A percentile compares a stretch with the other conserved stretches of the same genome.
These are phyloP conservation scores for Sogatella furcifera DNA, from an alignment of 1,140 invertebrate genomes.

Conservation along the genomic window DNA sequence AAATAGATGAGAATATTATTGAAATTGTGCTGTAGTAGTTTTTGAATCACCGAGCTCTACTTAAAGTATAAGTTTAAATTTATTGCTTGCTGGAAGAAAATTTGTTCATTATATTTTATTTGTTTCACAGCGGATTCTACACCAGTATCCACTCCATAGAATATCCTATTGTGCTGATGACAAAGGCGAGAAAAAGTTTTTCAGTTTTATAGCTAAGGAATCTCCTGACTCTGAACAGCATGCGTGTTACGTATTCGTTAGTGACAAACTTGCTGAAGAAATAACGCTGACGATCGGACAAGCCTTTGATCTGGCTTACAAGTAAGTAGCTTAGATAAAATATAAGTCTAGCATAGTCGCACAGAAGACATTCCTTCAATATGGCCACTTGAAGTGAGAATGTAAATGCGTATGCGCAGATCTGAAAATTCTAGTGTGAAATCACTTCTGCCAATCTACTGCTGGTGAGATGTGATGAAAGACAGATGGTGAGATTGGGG, in stretches of 20 bases:
- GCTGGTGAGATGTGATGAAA: too few species aligned
- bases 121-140: slow-evolving; percentile 55
- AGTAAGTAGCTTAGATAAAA: slow-evolving; percentile 30
- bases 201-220: slow-evolving; percentile 93
- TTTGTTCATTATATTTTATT: background rate
- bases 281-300: slow-evolving; percentile 95
- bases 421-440: too few species aligned
- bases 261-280: slow-evolving; percentile 91
- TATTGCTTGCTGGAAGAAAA: too few species aligned
- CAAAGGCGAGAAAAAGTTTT: slow-evolving; percentile 94
- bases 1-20: too few species aligned
- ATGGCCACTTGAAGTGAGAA: too few species aligned
- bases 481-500: too few species aligned
- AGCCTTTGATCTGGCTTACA: slow-evolving; percentile 94
- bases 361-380: too few species aligned
- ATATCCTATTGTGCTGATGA: slow-evolving; percentile 98
- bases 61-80: background rate
- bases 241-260: slow-evolving; percentile 92
- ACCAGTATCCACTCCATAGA: slow-evolving; percentile 93
- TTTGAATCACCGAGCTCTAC: background rate
- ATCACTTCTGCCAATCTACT: too few species aligned
- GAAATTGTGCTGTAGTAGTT: background rate
- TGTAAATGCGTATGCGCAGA: too few species aligned
- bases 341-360: too few species aligned
- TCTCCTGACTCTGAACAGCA: slow-evolving; percentile 65